Base-by-base conservation (phyloP, 2,797 vertebrate genomes). In the Gadopsis marmoratus region DNA sequence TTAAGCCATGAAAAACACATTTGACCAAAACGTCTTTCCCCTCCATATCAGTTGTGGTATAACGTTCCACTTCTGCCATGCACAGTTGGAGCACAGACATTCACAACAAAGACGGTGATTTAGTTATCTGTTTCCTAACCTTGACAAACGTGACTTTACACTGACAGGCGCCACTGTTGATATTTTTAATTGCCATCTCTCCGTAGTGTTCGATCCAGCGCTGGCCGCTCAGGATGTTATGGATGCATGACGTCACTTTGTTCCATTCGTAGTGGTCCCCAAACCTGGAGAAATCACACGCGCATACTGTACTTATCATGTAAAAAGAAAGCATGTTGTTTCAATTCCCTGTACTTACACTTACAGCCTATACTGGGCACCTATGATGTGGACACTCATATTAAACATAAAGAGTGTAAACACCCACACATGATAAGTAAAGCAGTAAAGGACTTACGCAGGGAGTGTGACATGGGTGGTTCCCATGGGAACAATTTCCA, bases 181-280 rank as follows among this genome's bases (percentile, higher is more conserved):
- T 74, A 80, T 98, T 98, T 88, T 94, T 97, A 85, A 99, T 97
- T 43, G 97, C 87, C 85, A 99, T 98, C 91, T 99, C 98, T 48
- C 98, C 98, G 0, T 99, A 99, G 91, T 99, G 98, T 87, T 99
- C 98, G 11, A 99, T 97, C 98, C 98, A 99, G 65, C 97, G 96
- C 91, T 99, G 97, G 2, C 98, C 98, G 3, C 97, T 99, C 82
- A 99, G 89, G 88, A 99, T 98, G 92, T 99, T 99, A 86, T 99
- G 98, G 89, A 99, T 97, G 84, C 98, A 99, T 71, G 98, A 99
- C 0, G 98, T 99, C 84, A 99, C 97, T 89, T 99, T 98, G 94
- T 97, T 99, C 97, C 98, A 98, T 66, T 97, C 96, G 74, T 98
- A 99, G 92, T 98, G 97, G 83, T 99, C 98, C 74, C 95, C 96